These are phyloP conservation scores for Vimba vimba DNA, from an alignment of 2,113 vertebrate genomes.

Conservation along the genomic window DNA sequence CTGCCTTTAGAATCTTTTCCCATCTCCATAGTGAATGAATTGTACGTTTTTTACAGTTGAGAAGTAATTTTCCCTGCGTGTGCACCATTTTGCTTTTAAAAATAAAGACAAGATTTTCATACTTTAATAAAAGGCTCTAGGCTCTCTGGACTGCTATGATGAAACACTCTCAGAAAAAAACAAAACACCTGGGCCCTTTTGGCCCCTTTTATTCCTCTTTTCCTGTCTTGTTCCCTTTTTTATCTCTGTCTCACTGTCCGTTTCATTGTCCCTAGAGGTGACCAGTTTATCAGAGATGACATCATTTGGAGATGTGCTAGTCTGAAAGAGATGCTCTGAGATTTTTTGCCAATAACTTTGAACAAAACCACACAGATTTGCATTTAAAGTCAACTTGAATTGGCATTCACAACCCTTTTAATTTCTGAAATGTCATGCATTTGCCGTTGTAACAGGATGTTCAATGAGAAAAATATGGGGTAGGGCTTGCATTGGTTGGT, in stretches of 20 bases:
- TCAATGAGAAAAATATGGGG: not conserved
- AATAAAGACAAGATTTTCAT: constrained; percentile 24
- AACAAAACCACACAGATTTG: not conserved
- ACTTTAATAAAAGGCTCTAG: constrained; percentile 11
- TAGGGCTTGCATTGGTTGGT: not conserved
- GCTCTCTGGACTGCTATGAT: not conserved
- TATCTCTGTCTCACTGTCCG: not conserved
- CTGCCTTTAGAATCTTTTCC: not conserved
- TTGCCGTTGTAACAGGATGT: no score
- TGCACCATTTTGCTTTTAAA: not conserved
- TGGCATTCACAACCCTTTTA: no score
- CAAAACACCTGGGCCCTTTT: no score
- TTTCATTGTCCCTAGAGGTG: constrained; percentile 2
- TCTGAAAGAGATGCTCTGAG: not conserved
- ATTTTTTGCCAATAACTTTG: not conserved
- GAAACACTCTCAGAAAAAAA: not conserved
- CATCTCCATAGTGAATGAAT: not conserved
- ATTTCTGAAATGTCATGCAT: no score
- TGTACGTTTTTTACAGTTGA: not conserved
- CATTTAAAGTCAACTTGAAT: not conserved
- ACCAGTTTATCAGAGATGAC: not conserved
- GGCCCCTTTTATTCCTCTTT: not conserved
- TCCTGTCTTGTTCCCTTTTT: not conserved
- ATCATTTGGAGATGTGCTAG: not conserved
- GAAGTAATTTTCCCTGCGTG: not conserved